A percentile compares a stretch with the other conserved stretches of the same genome.
phyloP scores from a whole-genome alignment of 2,797 vertebrate species.

The Syngnathus acus region DNA sequence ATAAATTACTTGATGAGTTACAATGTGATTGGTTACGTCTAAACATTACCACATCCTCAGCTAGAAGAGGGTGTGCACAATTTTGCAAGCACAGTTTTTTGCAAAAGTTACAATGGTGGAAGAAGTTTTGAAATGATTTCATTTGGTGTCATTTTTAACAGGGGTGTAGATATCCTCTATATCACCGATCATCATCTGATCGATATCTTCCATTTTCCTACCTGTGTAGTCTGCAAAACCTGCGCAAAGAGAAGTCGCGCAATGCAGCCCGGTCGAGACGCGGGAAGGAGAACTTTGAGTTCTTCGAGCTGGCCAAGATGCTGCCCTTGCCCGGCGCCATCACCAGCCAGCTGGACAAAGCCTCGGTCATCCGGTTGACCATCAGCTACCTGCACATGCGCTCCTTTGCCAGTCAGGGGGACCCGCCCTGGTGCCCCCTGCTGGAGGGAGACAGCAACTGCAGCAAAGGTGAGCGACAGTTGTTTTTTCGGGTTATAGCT shows the following conservation, averaged over 20 bases:
- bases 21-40: neutral
- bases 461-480: constrained; percentile 64
- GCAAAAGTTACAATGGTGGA: neutral
- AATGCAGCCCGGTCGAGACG: constrained; percentile 85
- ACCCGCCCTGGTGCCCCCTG: constrained; percentile 80
- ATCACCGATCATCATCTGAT: neutral
- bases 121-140: neutral
- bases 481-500: neutral
- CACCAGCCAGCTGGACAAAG: constrained; percentile 89
- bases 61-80: neutral
- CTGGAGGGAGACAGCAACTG: constrained; percentile 71
- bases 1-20: no score
- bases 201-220: constrained; percentile 6
- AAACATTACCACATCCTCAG: neutral
- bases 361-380: constrained; percentile 84
- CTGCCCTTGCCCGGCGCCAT: constrained; percentile 84
- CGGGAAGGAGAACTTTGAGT: constrained; percentile 89
- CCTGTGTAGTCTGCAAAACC: constrained; percentile 75
- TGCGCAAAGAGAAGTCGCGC: constrained; percentile 87
- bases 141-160: neutral
- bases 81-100: neutral
- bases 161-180: neutral
- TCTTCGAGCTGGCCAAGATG: constrained; percentile 87
- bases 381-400: constrained; percentile 90
- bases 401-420: constrained; percentile 81